Evolutionary conservation across 2,888 invertebrate species (phyloP), one percentile per base, ranked within the genome.

Genomic region (Dolichopus griseipennis): DNA sequence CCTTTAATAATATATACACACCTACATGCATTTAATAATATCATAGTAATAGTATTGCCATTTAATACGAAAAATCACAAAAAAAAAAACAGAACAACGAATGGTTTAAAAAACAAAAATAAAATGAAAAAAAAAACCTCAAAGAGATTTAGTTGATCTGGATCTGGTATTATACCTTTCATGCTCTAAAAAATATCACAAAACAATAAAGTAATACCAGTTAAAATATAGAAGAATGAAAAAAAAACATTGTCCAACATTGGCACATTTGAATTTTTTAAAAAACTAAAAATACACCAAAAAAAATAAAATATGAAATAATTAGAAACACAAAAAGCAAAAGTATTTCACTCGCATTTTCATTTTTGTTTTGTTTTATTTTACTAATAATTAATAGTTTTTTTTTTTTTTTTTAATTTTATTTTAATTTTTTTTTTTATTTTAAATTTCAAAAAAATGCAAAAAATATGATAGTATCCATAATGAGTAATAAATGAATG

Each of bases 151-250:
- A 52, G 52, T 15, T 52, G 52, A 52, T 52, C 52, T 52, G 52
- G 27, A 52, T 52, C 52, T 52, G 52, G 52, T 52, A 52, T 52
- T 18, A 52, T 52, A 52, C 52, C 52, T 52, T 52, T 52, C 52
- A 52, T 52, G 52, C 52, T 52, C 52, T 52, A 52, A 52, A 52
- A 52, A 52, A 52, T 52, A 52, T 52, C 52, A 18, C 52, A 52
- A 52, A 52, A 52, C 52, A 52, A 52, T 52, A n/a, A 52, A 52
- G n/a, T 41, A 41, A 41, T 41, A 41, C 41, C 15, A 27, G 27
- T 27, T 27, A 27, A 27, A 12, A 7, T 4, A 52, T 18, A 18
- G 18, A 52, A 52, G 18, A n/a, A n/a, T 52, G 18, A 52, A 18
- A 41, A 18, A 18, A 7, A 18, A 52, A n/a, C 52, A 18, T 2